These are phyloP conservation scores for rabbit (Oryctolagus cuniculus) DNA, from an alignment of 2,113 vertebrate species.

Conservation along the genomic window mOryCun1.1 NC_091436.1:66256001-66256500, in stretches of 20 bases:
- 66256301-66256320: conserved; percentile 56
- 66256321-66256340: conserved; percentile 71
- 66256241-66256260: conserved; percentile 63
- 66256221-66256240: conserved; percentile 24
- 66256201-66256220: conserved; percentile 59
- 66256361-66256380: conserved; percentile 69
- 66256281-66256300: conserved; percentile 65
- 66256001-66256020: conserved; percentile 82
- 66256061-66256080: conserved; percentile 83
- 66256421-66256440: neutral
- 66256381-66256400: conserved; percentile 17
- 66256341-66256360: conserved; percentile 69
- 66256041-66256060: conserved; percentile 83
- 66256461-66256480: conserved; percentile 52
- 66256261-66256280: conserved; percentile 53
- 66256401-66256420: conserved; percentile 33
- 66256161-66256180: conserved; percentile 74
- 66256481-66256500: conserved; percentile 15
- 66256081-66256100: conserved; percentile 83
- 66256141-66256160: conserved; percentile 71
- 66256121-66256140: conserved; percentile 80
- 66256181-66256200: conserved; percentile 57
- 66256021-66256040: conserved; percentile 75
- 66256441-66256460: conserved; percentile 25
- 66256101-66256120: conserved; percentile 84